Conservation (phyloP, 1,140 invertebrate genomes). For the Pseudomyrmex gracilis region DNA sequence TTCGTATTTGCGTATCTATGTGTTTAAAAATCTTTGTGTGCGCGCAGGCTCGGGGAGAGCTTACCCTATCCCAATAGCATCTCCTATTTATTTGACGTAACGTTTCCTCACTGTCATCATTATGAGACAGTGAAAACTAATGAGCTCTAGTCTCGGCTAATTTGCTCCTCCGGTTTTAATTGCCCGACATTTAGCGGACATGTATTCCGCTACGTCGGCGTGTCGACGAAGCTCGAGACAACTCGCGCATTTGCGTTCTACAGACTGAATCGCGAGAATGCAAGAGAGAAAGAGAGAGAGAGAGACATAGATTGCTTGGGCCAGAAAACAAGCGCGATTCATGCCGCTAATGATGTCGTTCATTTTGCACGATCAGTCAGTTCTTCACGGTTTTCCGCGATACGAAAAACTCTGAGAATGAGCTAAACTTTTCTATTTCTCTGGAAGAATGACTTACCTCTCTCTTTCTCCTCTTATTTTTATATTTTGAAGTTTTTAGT, state of each 20-base stretch:
- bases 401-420: background rate
- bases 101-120: slow-evolving; percentile 63
- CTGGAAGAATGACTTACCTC: background rate
- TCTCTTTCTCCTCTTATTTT: too few species aligned
- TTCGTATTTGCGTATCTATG: slow-evolving; percentile 2
- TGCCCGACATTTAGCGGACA: slow-evolving; percentile 64
- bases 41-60: slow-evolving; percentile 2
- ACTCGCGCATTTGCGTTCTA: slow-evolving; percentile 8
- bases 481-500: too few species aligned
- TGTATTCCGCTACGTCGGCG: background rate
- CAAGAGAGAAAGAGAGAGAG: slow-evolving; percentile 14
- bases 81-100: slow-evolving; percentile 55
- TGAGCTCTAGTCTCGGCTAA: slow-evolving; percentile 69
- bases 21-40: background rate
- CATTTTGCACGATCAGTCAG: slow-evolving; percentile 52
- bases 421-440: background rate
- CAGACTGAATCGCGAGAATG: slow-evolving; percentile 32
- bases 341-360: slow-evolving; percentile 61
- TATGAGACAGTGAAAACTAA: slow-evolving; percentile 65
- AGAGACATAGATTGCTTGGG: background rate
- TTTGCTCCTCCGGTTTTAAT: slow-evolving; percentile 71
- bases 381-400: background rate
- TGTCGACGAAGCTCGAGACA: slow-evolving; percentile 32
- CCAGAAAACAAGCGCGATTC: slow-evolving; percentile 40
- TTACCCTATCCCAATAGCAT: slow-evolving; percentile 55